Conservation (phyloP, 2,888 invertebrate species). For the Belgica antarctica region DNA sequence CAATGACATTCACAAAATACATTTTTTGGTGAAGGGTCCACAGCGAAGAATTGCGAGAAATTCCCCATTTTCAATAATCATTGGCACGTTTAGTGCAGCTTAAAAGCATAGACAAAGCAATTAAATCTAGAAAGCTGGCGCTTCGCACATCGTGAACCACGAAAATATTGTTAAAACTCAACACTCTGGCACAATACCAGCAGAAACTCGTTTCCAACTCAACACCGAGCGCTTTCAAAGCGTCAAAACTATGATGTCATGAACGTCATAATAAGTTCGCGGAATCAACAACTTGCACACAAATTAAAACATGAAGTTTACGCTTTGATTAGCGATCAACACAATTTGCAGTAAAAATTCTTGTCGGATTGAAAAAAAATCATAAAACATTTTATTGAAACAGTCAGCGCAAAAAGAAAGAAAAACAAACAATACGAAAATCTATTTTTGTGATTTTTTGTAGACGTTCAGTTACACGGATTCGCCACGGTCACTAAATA, state of each 20-base stretch:
- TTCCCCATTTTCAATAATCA: slow-evolving; percentile 33
- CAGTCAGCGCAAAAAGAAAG: background rate
- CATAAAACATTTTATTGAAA: background rate
- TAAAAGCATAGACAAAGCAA: slow-evolving; percentile 12
- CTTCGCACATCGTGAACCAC: background rate
- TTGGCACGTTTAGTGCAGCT: slow-evolving; percentile 27
- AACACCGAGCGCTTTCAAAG: background rate
- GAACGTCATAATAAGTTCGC: slow-evolving; percentile 29
- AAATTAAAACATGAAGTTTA: slow-evolving; percentile 43
- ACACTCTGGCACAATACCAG: background rate
- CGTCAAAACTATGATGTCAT: slow-evolving; percentile 33
- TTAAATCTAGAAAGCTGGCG: background rate
- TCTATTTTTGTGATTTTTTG: slow-evolving; percentile 17
- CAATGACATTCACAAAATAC: slow-evolving; percentile 35
- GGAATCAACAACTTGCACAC: slow-evolving; percentile 43
- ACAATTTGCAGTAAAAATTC: slow-evolving; percentile 9
- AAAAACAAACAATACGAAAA: background rate
- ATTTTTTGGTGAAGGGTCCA: slow-evolving; percentile 28
- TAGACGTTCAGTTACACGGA: background rate
- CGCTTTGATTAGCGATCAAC: background rate
- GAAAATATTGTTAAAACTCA: background rate
- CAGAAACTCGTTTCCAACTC: slow-evolving; percentile 9
- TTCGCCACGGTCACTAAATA: background rate
- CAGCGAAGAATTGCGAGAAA: background rate
- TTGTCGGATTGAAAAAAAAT: background rate